Evolutionary conservation across 1,140 invertebrate species (phyloP), one percentile per base, ranked within the genome.

Genomic region (Diorhabda elongata): DNA sequence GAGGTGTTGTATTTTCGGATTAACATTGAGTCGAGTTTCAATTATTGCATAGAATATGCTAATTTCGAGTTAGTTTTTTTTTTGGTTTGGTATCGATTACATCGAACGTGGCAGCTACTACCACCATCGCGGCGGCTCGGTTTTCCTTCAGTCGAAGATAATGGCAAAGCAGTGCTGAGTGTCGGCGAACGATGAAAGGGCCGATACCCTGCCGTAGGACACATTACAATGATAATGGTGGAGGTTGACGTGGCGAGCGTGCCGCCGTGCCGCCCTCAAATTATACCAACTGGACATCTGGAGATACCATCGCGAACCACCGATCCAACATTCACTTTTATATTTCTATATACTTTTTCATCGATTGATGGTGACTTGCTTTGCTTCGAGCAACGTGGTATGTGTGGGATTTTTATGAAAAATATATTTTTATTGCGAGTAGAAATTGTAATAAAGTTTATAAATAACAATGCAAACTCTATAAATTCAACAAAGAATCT

Each of bases 151-250:
- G 42, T 43, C 11, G 43, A 62, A 59, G 61, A 62, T 62, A 62
- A 62, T 62, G 44, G 61, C 61, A 62, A 62, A 43, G 61, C 61
- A 44, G 44, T 44, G 61, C 47, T 52, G 61, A 44, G 42, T 62
- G 61, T 62, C 61, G 61, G 61, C 61, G 61, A 62, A 44, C 61
- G 61, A 62, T 62, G 61, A 62, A 62, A 62, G 61, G 61, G 61
- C 61, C 44, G 43, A 44, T 44, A 62, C 42, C 61, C 61, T 62
- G 61, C 61, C 61, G 61, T 62, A 62, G 61, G 61, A 62, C 61
- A 62, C 61, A 62, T 62, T 62, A 62, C 61, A 62, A 62, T 62
- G 61, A 62, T 62, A 62, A 62, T 62, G 61, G 44, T 62, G 42
- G 61, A 52, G 42, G 61, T 44, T 62, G 61, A 62, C 61, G 61